Conservation (phyloP, 2,113 vertebrate genomes). For the Sapajus apella region DNA sequence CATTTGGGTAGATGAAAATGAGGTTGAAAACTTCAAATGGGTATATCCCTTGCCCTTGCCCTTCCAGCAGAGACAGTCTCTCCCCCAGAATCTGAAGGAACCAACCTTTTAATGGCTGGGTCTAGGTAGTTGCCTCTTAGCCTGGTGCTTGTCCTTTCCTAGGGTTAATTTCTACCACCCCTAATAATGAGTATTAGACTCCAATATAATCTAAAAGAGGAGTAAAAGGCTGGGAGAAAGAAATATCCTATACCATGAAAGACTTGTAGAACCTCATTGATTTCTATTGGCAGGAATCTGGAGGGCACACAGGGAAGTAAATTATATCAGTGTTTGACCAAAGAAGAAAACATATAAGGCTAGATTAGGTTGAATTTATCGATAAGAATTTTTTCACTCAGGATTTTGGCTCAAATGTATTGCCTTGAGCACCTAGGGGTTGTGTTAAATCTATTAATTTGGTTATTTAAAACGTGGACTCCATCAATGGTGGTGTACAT, state of each 20-base stretch:
- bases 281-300: not conserved
- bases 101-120: not conserved
- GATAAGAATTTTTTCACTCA: slow-evolving; percentile 9
- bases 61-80: not conserved
- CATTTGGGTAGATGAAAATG: not conserved
- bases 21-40: not conserved
- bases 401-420: slow-evolving; percentile 9
- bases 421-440: not conserved
- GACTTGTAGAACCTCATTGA: not conserved
- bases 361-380: not conserved
- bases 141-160: not conserved
- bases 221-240: not conserved
- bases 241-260: not conserved
- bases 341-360: not conserved
- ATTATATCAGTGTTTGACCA: not conserved
- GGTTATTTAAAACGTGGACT: not conserved
- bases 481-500: not conserved
- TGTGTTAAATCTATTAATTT: not conserved
- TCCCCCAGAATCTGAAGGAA: not conserved
- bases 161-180: not conserved
- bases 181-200: not conserved
- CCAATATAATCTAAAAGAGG: not conserved
- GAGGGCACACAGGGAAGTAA: not conserved
- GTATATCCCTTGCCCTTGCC: not conserved
- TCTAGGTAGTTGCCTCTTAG: not conserved